Percentiles rank a stretch among this genome's conserved stretches.
These are phyloP conservation scores for Seriola rivoliana DNA, from an alignment of 2,113 vertebrate species.

Conservation along the genomic window DNA sequence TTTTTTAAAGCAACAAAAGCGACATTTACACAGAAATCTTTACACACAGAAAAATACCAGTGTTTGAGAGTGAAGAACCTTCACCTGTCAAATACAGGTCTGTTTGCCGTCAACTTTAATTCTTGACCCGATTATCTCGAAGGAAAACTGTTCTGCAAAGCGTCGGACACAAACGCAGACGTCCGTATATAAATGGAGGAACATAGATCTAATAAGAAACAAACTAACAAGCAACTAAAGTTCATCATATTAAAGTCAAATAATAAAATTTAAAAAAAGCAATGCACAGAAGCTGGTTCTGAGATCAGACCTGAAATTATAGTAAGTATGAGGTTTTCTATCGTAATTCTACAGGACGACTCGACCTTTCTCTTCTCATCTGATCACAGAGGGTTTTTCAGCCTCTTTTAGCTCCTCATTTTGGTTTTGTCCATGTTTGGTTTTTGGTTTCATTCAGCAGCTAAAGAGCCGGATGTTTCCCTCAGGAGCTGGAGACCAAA, in stretches of 20 bases:
- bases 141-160: background rate
- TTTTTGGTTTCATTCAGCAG: too few species aligned
- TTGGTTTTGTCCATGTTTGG: too few species aligned
- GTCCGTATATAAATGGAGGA: background rate
- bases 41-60: conserved; percentile 7
- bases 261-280: background rate
- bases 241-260: background rate
- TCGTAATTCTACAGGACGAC: too few species aligned
- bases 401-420: background rate
- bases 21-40: conserved; percentile 32
- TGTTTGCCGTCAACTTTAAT: conserved; percentile 18
- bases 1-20: conserved; percentile 1
- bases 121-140: background rate
- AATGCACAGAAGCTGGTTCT: background rate
- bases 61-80: background rate
- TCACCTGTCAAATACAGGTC: background rate
- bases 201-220: background rate
- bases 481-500: too few species aligned
- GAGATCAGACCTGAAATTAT: too few species aligned
- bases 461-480: too few species aligned
- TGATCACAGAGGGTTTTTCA: too few species aligned
- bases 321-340: too few species aligned
- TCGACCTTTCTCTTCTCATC: background rate
- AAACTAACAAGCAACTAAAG: background rate
- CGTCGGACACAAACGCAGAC: background rate